A percentile compares a stretch with the other conserved stretches of the same genome.
These are phyloP conservation scores for Macroteleia sp. DNA, from an alignment of 2,888 invertebrate genomes.

Conservation along the genomic window DNA sequence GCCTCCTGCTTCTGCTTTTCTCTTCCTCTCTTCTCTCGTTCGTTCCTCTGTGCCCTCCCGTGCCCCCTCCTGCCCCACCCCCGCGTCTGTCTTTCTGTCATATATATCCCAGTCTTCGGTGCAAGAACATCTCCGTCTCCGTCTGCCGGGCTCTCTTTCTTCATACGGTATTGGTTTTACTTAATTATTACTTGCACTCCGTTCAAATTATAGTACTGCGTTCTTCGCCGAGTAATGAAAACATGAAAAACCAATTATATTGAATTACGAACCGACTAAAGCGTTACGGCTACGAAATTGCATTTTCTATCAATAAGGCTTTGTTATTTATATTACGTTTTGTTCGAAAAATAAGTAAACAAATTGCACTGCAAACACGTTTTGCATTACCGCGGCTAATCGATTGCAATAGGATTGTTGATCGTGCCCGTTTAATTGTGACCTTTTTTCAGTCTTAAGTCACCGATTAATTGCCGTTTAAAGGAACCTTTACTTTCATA, in stretches of 20 bases:
- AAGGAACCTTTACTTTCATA: no score
- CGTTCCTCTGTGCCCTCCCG: background rate
- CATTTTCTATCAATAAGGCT: conserved; percentile 56
- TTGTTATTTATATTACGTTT: conserved; percentile 44
- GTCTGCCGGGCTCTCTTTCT: conserved; percentile 24
- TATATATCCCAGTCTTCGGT: conserved; percentile 13
- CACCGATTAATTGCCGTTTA: conserved; percentile 24
- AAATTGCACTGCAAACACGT: conserved; percentile 27
- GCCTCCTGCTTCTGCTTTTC: conserved; percentile 22
- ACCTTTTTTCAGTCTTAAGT: background rate
- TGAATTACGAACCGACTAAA: conserved; percentile 61
- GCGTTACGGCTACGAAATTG: conserved; percentile 49
- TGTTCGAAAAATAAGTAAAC: conserved; percentile 41
- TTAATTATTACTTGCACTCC: conserved; percentile 59
- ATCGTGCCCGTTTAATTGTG: conserved; percentile 13
- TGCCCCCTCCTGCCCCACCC: background rate
- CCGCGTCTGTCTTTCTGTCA: conserved; percentile 20
- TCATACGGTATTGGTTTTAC: conserved; percentile 63
- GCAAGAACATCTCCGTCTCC: conserved; percentile 36
- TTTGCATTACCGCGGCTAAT: conserved; percentile 16
- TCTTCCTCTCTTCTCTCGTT: conserved; percentile 3
- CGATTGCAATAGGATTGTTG: conserved; percentile 35
- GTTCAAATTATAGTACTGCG: conserved; percentile 56
- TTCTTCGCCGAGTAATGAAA: conserved; percentile 52
- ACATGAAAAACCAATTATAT: conserved; percentile 65